Percentiles rank a stretch among this genome's conserved stretches.
Conservation (phyloP, 2,797 vertebrate genomes). For the Alauda arvensis region DNA sequence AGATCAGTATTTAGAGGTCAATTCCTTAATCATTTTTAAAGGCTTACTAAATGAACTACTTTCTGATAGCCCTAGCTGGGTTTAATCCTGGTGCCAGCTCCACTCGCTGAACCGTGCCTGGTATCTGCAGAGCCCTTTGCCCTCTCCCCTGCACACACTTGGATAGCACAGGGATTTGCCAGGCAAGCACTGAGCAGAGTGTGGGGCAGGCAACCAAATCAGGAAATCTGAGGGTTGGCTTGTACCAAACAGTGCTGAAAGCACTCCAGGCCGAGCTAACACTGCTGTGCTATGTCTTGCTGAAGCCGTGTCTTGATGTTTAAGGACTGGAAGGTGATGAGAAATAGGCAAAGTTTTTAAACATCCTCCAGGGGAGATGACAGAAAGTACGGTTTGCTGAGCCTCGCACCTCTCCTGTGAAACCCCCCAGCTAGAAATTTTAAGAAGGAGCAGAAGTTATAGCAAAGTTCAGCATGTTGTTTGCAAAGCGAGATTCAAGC, state of each 20-base stretch:
- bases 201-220: too few relatives aligned
- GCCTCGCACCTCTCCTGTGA: background rate
- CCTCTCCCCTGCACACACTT: background rate
- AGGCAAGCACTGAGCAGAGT: rapidly evolving
- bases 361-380: background rate
- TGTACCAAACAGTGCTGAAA: background rate
- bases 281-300: background rate
- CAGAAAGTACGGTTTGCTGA: background rate
- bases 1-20: background rate
- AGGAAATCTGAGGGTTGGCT: background rate
- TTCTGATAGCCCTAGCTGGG: background rate
- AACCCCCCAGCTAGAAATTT: rapidly evolving
- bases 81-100: background rate
- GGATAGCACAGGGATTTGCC: rapidly evolving
- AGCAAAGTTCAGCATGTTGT: background rate
- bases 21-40: background rate
- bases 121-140: background rate
- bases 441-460: background rate
- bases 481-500: background rate
- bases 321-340: background rate
- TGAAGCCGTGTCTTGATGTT: background rate
- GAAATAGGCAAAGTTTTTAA: background rate
- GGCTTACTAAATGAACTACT: background rate
- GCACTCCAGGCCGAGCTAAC: background rate
- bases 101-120: rapidly evolving